Conservation (phyloP, 2,888 invertebrate genomes). For the Acanthosoma haemorrhoidale region DNA sequence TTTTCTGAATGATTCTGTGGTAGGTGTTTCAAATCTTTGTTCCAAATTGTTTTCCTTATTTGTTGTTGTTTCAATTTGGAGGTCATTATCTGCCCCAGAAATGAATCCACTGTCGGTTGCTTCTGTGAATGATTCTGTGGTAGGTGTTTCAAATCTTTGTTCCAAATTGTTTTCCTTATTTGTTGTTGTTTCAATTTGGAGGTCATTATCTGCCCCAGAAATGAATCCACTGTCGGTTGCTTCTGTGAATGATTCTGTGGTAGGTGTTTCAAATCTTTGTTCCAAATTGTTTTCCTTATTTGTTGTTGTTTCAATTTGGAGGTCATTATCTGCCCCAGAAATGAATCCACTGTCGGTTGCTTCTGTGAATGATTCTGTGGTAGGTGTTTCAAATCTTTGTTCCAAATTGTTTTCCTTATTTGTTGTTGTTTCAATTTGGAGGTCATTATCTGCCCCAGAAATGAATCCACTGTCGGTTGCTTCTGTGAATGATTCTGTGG, state of each 20-base stretch:
- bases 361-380: neutral
- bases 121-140: constrained; percentile 9
- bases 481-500: neutral
- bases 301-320: neutral
- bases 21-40: neutral
- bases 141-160: neutral
- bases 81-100: neutral
- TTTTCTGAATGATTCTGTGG: constrained; percentile 14
- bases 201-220: neutral
- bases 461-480: neutral
- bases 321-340: neutral
- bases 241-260: neutral
- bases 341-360: neutral
- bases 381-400: neutral
- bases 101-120: neutral
- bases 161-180: neutral
- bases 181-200: neutral
- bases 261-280: neutral
- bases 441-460: neutral
- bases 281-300: neutral
- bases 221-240: neutral
- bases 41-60: no score
- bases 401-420: neutral
- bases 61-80: neutral
- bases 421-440: neutral